phyloP scores from a whole-genome alignment of 37 sponge, comb jelly and placozoan genomes.

The Ephydatia muelleri region DNA sequence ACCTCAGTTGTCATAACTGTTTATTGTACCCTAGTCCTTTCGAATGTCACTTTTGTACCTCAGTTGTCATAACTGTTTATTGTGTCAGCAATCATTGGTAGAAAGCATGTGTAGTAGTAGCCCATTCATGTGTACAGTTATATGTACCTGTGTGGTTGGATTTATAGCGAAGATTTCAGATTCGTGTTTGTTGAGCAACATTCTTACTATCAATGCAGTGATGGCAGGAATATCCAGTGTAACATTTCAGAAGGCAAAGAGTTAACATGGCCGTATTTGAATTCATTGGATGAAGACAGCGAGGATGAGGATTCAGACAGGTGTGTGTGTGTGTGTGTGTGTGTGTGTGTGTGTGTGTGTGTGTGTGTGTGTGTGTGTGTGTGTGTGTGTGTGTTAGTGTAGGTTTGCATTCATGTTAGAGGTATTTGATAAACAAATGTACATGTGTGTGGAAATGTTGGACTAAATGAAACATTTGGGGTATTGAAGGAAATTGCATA shows the following conservation, averaged over 20 bases:
- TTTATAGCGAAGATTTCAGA: too few species aligned
- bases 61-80: too few species aligned
- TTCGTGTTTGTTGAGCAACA: neutral
- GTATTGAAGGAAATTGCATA: too few species aligned
- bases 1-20: too few species aligned
- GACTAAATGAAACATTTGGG: too few species aligned
- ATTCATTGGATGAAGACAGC: neutral
- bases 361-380: conserved; percentile 1
- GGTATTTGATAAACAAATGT: too few species aligned
- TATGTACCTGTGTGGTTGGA: too few species aligned
- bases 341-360: neutral
- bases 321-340: neutral
- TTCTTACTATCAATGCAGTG: neutral
- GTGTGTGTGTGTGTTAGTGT: neutral
- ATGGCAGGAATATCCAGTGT: neutral
- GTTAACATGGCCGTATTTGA: neutral
- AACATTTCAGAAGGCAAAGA: neutral
- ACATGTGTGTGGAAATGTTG: neutral
- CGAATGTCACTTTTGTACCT: too few species aligned
- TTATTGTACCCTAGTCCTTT: too few species aligned
- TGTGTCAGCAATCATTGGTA: too few species aligned
- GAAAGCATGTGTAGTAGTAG: too few species aligned
- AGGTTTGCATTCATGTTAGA: neutral
- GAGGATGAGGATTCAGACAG: neutral
- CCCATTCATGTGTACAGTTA: too few species aligned